A percentile compares a stretch with the other conserved stretches of the same genome.
phyloP scores from a whole-genome alignment of 1,140 invertebrate species.

The Drosophila nebulosa region DNA sequence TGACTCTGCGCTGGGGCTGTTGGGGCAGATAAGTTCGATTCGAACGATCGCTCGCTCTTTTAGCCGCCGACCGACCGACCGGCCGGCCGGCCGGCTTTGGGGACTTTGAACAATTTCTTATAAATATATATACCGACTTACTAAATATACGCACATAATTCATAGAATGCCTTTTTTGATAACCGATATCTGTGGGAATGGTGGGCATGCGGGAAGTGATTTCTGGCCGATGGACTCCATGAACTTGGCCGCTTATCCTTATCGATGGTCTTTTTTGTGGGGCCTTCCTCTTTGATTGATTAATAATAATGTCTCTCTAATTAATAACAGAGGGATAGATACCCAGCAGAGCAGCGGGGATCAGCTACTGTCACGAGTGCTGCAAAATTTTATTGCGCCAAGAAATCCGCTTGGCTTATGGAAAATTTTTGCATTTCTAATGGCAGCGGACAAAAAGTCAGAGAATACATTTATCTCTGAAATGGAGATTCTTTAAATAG shows the following conservation, averaged over 20 bases:
- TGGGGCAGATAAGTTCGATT: constrained; percentile 55
- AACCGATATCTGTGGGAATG: constrained; percentile 10
- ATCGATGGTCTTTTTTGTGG: not conserved
- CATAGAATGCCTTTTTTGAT: constrained; percentile 38
- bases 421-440: constrained; percentile 33
- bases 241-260: constrained; percentile 54
- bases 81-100: constrained; percentile 42
- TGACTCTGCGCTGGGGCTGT: not conserved
- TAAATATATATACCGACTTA: not conserved
- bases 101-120: constrained; percentile 55
- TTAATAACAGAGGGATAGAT: constrained; percentile 19
- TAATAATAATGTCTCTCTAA: constrained; percentile 31
- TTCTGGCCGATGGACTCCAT: constrained; percentile 24
- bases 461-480: constrained; percentile 1
- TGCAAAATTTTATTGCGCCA: not conserved
- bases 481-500: constrained; percentile 41
- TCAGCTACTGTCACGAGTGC: not conserved
- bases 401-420: constrained; percentile 19
- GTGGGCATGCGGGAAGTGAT: constrained; percentile 13
- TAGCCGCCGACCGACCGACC: too few relatives aligned
- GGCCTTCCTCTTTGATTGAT: constrained; percentile 47
- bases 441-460: not conserved
- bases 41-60: constrained; percentile 43
- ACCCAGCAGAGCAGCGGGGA: not conserved
- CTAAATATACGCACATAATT: constrained; percentile 22